Conservation (phyloP, 1,140 invertebrate species). For the Drosophila paulistorum region DNA sequence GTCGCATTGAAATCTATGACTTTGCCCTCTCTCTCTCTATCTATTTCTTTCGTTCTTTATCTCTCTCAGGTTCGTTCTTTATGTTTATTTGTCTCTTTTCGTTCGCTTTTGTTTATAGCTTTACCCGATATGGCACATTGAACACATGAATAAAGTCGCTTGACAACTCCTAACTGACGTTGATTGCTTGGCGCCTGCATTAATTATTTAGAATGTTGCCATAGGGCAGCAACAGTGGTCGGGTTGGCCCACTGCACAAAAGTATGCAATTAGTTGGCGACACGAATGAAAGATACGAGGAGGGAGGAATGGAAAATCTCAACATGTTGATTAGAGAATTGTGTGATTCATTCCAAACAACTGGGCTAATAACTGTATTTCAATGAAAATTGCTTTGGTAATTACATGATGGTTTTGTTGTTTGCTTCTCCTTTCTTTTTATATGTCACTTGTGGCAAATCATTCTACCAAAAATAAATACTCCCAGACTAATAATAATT, state of each 20-base stretch:
- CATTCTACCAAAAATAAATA: not conserved
- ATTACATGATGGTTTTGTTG: not conserved
- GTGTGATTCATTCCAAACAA: slow-evolving; percentile 36
- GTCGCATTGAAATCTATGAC: slow-evolving; percentile 52
- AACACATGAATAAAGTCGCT: slow-evolving; percentile 62
- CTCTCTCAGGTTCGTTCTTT: not conserved
- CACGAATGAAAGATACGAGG: not conserved
- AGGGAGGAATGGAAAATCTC: not conserved
- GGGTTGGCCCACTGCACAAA: slow-evolving; percentile 36
- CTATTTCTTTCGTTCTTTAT: not conserved
- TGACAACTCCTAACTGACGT: slow-evolving; percentile 73
- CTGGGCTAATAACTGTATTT: slow-evolving; percentile 8
- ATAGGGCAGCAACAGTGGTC: slow-evolving; percentile 30
- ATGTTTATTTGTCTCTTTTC: not conserved
- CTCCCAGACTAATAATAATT: not conserved
- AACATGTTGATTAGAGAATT: slow-evolving; percentile 9
- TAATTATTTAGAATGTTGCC: slow-evolving; percentile 71
- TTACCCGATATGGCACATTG: slow-evolving; percentile 30
- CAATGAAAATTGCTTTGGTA: not conserved
- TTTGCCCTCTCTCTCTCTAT: slow-evolving; percentile 30
- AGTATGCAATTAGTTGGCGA: slow-evolving; percentile 67
- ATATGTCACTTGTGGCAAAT: not conserved
- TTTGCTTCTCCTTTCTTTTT: not conserved
- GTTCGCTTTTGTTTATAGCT: slow-evolving; percentile 2
- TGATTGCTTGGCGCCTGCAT: slow-evolving; percentile 69